phyloP scores from a whole-genome alignment of 1,140 invertebrate genomes.

The Aphelenchoides fujianensis region DNA sequence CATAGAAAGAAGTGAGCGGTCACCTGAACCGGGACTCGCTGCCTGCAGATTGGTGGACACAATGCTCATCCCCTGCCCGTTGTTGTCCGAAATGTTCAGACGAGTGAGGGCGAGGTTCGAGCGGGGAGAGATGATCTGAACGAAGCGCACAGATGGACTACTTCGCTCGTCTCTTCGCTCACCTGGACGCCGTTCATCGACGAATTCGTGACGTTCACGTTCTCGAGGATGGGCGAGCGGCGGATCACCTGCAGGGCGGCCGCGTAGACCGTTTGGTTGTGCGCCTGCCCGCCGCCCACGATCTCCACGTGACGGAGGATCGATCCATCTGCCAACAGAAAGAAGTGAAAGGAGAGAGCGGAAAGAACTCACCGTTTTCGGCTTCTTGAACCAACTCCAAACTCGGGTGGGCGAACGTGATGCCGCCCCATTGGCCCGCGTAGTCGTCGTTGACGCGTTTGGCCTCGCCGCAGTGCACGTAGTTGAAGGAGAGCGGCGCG shows the following conservation, averaged over 20 bases:
- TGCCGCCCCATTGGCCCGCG: constrained; percentile 89
- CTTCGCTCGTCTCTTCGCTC: constrained; percentile 66
- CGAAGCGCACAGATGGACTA: constrained; percentile 25
- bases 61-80: constrained; percentile 83
- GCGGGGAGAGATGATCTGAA: constrained; percentile 64
- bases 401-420: constrained; percentile 80
- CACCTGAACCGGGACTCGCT: constrained; percentile 35
- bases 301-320: constrained; percentile 79
- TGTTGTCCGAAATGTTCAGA: constrained; percentile 73
- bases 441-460: constrained; percentile 60
- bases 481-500: constrained; percentile 72
- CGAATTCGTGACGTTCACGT: constrained; percentile 77
- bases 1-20: not conserved
- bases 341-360: not conserved
- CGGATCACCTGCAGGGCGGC: constrained; percentile 83
- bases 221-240: constrained; percentile 76
- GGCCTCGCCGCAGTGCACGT: constrained; percentile 78
- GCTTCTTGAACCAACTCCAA: constrained; percentile 71
- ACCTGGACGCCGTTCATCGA: constrained; percentile 88
- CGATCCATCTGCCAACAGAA: constrained; percentile 65
- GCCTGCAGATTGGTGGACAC: constrained; percentile 87
- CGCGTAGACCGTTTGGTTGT: constrained; percentile 78
- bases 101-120: constrained; percentile 62
- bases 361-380: constrained; percentile 22
- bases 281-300: constrained; percentile 87